Base-by-base conservation (phyloP, 2,113 vertebrate genomes). In the Protobothrops flavoviridis region DNA sequence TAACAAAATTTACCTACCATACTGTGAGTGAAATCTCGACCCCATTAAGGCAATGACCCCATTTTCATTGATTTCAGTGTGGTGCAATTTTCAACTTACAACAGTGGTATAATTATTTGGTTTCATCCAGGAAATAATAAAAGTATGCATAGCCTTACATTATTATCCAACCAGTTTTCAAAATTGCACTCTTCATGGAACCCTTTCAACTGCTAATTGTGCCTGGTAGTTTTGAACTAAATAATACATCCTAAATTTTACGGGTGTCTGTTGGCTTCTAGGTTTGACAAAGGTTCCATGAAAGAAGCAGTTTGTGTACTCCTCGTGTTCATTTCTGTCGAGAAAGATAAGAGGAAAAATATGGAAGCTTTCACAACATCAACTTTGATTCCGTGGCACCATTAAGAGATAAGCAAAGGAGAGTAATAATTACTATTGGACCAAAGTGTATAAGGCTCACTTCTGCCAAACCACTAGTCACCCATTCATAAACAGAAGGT, bases 351-450 rank as follows among this genome's bases (percentile, higher is more conserved):
- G 89, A 91, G 87, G 86, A 89, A 95, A 92, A 45, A 91, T 95
- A 94, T 43, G 21, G 94, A 95, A 96, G 91, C 95, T 95, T 97
- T 96, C 97, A 97, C 93, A 96, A 96, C 97, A 92, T 96, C 97
- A 93, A 97, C 95, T 95, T 96, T 92, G 96, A 93, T 96, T 96
- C 93, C 85, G 9, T 94, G n/a, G 24, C 50, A 52, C 93, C 94
- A 95, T 81, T 87, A 94, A 93, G 95, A 94, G 93, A 93, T 95
- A 90, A 92, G 90, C 94, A 92, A 95, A 91, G 8, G 93, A 90
- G 89, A 26, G 93, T 93, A 96, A 93, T 94, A 93, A 50, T 64
- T 57, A 56, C 17, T 90, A 59, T 59, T 85, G 55, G 92, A 96
- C 92, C 95, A 33, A 50, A 85, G 29, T 24, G 6, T 3, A 39